Base-by-base conservation (phyloP, 2,113 vertebrate species). In the Catharus fuscescens region DNA sequence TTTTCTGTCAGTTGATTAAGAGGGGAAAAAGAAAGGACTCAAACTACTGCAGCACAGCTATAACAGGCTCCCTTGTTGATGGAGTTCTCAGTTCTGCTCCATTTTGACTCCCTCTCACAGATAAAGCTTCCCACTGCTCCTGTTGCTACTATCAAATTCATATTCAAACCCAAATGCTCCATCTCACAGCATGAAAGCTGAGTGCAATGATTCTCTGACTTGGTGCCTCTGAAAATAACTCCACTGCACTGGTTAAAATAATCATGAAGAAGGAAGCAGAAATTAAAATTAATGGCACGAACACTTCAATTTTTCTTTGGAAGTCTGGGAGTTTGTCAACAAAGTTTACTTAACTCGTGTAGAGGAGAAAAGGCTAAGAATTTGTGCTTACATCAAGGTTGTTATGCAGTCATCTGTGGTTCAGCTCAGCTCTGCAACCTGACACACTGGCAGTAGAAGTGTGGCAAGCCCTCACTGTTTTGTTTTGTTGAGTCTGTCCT, bases 71-170 rank as follows among this genome's bases (percentile, higher is more conserved):
- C 53, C 64, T 77, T 72, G 38, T 50, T 85, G 53, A 56, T 54
- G 29, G 50, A 82, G n/a, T 64, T 86, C 60, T 78, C 66, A 45
- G 20, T 94, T 91, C 45, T 79, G 40, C 45, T 76, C 76, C 56
- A 59, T 96, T 94, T 95, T 84, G 65, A 64, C 70, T 95, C 62
- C 23, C 31, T 84, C 56, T 91, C 78, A 57, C 77, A 82, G 77
- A 69, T 50, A 78, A 89, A 95, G 21, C 40, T 73, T 93, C 73
- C 94, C 2, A 26, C 80, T 79, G 80, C 53, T 91, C 12, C 52
- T 94, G 78, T 96, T 89, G 78, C 61, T 90, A n/a, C 74, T 92
- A 48, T 80, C 70, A 82, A 94, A 91, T 94, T 96, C 81, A 94
- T 94, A 82, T 88, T 72, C 81, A 90, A 95, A 79, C 59, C 84